phyloP scores from a whole-genome alignment of 2,113 vertebrate genomes.

The Urocolius indicus region DNA sequence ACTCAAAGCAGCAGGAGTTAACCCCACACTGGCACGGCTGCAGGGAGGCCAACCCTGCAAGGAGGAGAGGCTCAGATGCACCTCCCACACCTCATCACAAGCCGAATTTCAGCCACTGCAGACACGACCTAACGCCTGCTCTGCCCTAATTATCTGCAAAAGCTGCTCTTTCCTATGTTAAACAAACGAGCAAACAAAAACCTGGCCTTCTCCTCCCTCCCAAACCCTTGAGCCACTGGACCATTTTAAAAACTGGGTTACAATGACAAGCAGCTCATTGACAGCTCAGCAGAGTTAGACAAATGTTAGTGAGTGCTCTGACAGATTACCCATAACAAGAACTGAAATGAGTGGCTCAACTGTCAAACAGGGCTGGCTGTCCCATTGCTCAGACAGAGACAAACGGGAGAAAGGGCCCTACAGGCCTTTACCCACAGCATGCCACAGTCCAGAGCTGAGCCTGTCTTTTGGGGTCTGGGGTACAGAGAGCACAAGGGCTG shows the following conservation, averaged over 20 bases:
- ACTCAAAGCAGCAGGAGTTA: neutral
- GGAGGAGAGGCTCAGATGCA: neutral
- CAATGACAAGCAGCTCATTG: neutral
- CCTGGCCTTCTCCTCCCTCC: neutral
- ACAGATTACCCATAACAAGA: neutral
- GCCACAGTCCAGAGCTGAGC: fast-evolving
- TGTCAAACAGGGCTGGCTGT: neutral
- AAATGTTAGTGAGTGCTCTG: neutral
- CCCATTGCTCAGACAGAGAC: neutral
- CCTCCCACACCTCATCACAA: neutral
- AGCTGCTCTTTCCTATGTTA: neutral
- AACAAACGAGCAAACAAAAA: neutral
- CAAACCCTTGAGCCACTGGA: neutral
- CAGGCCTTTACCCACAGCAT: neutral
- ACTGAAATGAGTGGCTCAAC: neutral
- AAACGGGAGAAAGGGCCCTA: neutral
- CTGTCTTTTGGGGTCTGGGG: neutral
- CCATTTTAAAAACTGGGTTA: neutral
- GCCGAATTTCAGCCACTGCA: neutral
- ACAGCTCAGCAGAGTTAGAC: neutral
- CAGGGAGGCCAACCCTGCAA: neutral
- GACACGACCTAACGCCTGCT: no score
- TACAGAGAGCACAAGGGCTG: neutral
- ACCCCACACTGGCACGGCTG: fast-evolving
- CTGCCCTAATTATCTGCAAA: neutral